Percentiles rank a stretch among this genome's conserved stretches.
phyloP scores from a whole-genome alignment of 2,113 vertebrate species.

The Hassar affinis region DNA sequence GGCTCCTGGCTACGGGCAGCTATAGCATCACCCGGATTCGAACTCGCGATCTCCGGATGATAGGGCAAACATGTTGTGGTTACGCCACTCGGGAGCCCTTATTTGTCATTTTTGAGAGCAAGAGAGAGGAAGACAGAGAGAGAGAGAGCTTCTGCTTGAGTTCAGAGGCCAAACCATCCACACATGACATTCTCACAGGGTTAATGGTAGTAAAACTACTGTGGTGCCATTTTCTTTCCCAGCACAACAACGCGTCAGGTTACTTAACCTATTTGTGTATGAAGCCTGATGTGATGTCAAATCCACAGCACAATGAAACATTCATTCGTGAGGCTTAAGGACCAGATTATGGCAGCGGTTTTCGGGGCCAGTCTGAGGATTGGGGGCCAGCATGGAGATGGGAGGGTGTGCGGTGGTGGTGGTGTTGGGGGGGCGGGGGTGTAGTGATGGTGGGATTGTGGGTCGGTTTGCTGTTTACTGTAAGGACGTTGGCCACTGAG shows the following conservation, averaged over 20 bases:
- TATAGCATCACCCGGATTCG: too few relatives aligned
- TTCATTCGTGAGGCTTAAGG: too few relatives aligned
- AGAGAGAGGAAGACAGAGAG: too few relatives aligned
- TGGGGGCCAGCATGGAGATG: too few relatives aligned
- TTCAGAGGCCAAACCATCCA: neutral
- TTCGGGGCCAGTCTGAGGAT: too few relatives aligned
- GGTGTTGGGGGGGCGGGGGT: slow-evolving; percentile 5
- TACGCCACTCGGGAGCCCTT: too few relatives aligned
- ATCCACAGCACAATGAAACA: neutral
- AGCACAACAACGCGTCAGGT: neutral
- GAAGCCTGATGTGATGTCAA: neutral
- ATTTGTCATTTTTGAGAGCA: neutral
- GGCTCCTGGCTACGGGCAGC: too few relatives aligned
- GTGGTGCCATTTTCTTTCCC: neutral
- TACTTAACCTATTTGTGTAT: neutral
- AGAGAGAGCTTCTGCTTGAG: neutral
- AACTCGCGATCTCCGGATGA: too few relatives aligned
- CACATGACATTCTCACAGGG: neutral
- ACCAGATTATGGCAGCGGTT: too few relatives aligned
- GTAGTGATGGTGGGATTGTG: neutral
- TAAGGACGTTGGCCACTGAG: neutral
- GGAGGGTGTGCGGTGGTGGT: too few relatives aligned
- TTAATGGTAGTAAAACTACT: neutral
- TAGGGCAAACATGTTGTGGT: too few relatives aligned
- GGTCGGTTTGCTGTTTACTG: neutral